Evolutionary conservation across 2,113 vertebrate species (phyloP), one percentile per base, ranked within the genome.

Genomic region (Calonectris borealis): DNA sequence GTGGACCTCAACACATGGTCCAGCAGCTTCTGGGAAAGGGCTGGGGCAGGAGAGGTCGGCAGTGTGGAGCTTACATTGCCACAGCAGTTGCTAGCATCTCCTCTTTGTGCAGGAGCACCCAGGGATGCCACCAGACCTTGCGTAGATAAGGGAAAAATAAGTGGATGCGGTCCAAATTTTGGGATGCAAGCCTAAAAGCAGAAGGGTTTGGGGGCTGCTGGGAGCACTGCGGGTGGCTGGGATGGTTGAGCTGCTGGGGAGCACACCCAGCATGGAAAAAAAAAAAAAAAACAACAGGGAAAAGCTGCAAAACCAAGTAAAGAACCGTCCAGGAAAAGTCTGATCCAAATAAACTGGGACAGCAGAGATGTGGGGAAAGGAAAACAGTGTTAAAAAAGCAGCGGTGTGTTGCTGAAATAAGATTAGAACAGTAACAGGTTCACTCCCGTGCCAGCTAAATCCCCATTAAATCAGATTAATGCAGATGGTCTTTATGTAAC

Each of bases 401-500:
- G 73, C 11, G 6, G 64, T 92, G 92, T 96, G 65, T 91, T 96
- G 93, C 94, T 96, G 83, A 96, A 96, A 97, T 79, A 87, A 97
- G 95, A 96, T 97, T 97, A 96, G 83, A 91, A 70, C 70, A 92
- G 94, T 83, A 97, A 96, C 95, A 97, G 96, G 96, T 95, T 94
- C 78, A 72, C 80, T 96, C 96, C 93, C 42, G 24, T 81, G 91
- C 96, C 96, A 97, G 92, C 94, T 96, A 97, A 97, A 87, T 85
- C 91, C 93, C 96, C 96, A 97, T 97, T 98, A 98, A 97, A 97
- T 97, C 95, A 92, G 95, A 98, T 98, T 97, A 97, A 97, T 97
- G 96, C 96, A 97, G 97, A 96, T 97, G 95, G 86, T 97, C 97
- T 98, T 94, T 93, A 96, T 97, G 89, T 95, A 97, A 94, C 97